Evolutionary conservation across 2,113 vertebrate species (phyloP).

Genomic region (Sapajus apella): DNA sequence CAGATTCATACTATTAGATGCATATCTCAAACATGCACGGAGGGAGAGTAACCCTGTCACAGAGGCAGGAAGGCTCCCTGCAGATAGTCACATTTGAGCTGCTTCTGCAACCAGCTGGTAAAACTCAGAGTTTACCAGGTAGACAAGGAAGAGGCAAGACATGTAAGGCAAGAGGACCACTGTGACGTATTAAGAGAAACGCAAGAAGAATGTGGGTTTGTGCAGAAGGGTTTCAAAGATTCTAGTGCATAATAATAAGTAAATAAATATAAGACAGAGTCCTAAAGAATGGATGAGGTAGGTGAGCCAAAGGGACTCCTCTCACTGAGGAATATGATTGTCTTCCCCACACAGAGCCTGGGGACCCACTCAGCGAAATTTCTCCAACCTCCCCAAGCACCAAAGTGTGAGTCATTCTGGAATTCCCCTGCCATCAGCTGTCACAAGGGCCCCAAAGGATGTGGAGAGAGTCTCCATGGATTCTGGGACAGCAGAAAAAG

Average conservation of each 20-base stretch:
- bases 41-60: background rate
- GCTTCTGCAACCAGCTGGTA: background rate
- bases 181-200: background rate
- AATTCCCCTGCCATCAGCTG: conserved; percentile 48
- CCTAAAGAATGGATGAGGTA: background rate
- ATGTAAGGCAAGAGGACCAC: background rate
- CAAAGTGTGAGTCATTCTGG: conserved; percentile 20
- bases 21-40: background rate
- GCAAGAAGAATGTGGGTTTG: background rate
- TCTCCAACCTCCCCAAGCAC: background rate
- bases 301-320: background rate
- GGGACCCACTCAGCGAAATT: conserved; percentile 52
- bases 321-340: background rate
- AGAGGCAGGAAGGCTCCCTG: background rate
- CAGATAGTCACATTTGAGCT: background rate
- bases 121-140: background rate
- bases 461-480: conserved; percentile 27
- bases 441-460: conserved; percentile 17
- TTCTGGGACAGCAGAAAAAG: background rate
- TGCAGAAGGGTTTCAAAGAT: background rate
- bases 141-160: background rate
- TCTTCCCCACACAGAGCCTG: background rate
- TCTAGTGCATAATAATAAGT: background rate
- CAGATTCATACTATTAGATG: background rate
- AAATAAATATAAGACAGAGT: background rate